Evolutionary conservation across 2,888 invertebrate species (phyloP), one percentile per base, ranked within the genome.

Genomic region (Synergus gifuensis): DNA sequence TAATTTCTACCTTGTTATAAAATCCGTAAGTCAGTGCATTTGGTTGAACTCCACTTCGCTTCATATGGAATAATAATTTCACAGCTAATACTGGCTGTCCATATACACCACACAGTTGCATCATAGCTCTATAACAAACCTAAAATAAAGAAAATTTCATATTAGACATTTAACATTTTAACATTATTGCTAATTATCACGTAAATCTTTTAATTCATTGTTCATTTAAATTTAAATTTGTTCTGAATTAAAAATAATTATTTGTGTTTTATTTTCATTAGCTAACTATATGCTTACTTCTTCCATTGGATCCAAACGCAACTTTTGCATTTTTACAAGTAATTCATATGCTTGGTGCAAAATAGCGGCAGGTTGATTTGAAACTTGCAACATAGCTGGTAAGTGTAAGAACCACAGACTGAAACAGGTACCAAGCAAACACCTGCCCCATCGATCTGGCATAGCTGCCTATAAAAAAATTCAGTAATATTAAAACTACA

Each of bases 11-110:
- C 91, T 92, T 93, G 87, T 96, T 96, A 89, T 96, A 96, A 91
- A 95, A 96, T 87, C 99, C 99, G 89, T 99, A 99, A 0, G 99
- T 99, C 77, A 99, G 95, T 12, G 99, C 99, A 92, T 99, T 99
- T 0, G 99, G 98, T 89, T 98, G 98, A 60, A 99, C 94, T 0
- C 98, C 98, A 60, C 96, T 96, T 28, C 97, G 95, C 92, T 98
- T 98, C 98, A 98, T 98, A 66, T 98, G 95, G 89, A 97, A 96
- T 86, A 98, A 93, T 73, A 98, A 93, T 89, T 98, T 98, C 0
- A 99, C 98, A 1, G 99, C 99, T 88, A 99, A 93, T 79, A 98
- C 96, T 0, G 99, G 99, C 89, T 98, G 95, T 79, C 97, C 97
- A 91, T 98, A 97, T 84, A 97, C 96, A 8, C 99, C 98, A 93